Evolutionary conservation across 1,140 invertebrate species (phyloP).

Genomic region (Hycleus cichorii): DNA sequence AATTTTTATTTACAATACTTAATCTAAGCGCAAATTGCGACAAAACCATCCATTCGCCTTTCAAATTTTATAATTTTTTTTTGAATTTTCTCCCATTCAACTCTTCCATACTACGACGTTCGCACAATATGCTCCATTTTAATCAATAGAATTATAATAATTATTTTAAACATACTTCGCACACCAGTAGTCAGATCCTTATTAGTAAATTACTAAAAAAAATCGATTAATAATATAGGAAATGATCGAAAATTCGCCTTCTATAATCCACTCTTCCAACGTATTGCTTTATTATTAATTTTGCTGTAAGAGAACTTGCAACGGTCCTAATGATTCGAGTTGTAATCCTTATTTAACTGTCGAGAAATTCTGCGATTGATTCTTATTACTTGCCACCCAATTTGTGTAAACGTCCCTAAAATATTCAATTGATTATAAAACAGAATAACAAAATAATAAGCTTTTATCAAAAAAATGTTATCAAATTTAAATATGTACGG

Average conservation of each 20-base stretch:
- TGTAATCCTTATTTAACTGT: slow-evolving; percentile 48
- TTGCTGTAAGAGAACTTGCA: slow-evolving; percentile 9
- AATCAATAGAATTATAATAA: not conserved
- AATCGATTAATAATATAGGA: not conserved
- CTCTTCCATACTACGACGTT: not conserved
- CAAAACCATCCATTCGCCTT: not conserved
- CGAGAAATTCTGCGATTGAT: slow-evolving; percentile 54
- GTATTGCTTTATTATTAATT: slow-evolving; percentile 4
- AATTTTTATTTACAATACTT: slow-evolving; percentile 33
- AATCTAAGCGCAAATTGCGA: not conserved
- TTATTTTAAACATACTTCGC: not conserved
- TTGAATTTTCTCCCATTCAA: not conserved
- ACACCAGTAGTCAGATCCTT: not conserved
- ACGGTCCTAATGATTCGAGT: slow-evolving; percentile 5
- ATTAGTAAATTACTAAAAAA: slow-evolving; percentile 4
- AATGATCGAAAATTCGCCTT: too few relatives aligned
- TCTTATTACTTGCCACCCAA: slow-evolving; percentile 80
- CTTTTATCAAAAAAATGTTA: too few relatives aligned
- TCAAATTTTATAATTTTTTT: too few relatives aligned
- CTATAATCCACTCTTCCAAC: too few relatives aligned
- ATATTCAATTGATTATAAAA: not conserved
- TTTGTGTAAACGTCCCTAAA: slow-evolving; percentile 80
- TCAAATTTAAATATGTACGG: too few relatives aligned
- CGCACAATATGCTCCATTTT: too few relatives aligned
- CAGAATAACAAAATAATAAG: not conserved